Conservation (phyloP, 2,113 vertebrate genomes). For the Peromyscus maniculatus region DNA sequence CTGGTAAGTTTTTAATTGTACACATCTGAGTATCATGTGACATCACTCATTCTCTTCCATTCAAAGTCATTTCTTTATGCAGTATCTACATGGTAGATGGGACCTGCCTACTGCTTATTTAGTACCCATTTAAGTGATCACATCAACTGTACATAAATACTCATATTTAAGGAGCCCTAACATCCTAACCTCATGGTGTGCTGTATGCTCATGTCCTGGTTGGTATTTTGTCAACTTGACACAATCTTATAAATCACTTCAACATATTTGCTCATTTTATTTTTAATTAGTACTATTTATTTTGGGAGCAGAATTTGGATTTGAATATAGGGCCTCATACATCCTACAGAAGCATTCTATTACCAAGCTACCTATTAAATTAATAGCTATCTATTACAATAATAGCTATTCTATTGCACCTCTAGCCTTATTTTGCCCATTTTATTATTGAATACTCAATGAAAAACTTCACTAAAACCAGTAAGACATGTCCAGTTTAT, state of each 20-base stretch:
- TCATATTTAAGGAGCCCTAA: not conserved
- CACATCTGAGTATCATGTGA: not conserved
- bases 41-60: not conserved
- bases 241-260: not conserved
- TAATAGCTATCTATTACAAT: not conserved
- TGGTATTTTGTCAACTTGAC: not conserved
- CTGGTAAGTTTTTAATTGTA: not conserved
- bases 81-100: too few relatives aligned
- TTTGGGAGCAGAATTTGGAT: not conserved
- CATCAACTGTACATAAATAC: not conserved
- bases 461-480: not conserved
- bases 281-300: not conserved
- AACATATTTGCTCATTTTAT: not conserved
- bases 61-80: not conserved
- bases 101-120: not conserved
- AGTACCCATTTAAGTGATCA: not conserved
- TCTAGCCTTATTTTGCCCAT: not conserved
- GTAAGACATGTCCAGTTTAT: not conserved
- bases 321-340: not conserved
- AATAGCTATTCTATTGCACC: not conserved
- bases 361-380: not conserved
- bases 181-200: not conserved
- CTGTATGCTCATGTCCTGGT: not conserved
- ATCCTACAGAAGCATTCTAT: not conserved
- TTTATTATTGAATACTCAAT: conserved; percentile 4